phyloP scores from a whole-genome alignment of 1,140 invertebrate species.

The Rhagoletis zephyria region DNA sequence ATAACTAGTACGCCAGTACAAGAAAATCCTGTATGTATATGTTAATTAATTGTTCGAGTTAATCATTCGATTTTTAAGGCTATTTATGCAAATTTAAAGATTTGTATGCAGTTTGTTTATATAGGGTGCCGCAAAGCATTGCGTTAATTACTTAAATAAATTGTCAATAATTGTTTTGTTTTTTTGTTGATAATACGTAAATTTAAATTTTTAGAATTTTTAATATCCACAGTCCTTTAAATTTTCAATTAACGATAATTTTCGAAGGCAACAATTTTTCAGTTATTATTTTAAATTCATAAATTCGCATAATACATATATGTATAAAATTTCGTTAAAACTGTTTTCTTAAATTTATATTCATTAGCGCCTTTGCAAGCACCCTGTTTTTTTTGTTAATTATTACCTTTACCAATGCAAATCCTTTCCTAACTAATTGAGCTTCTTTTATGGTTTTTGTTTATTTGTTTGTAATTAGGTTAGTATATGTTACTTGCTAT shows the following conservation, averaged over 20 bases:
- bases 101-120: slow-evolving; percentile 28
- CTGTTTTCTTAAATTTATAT: not conserved
- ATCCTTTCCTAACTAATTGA: slow-evolving; percentile 49
- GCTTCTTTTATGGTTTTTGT: slow-evolving; percentile 35
- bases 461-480: slow-evolving; percentile 24
- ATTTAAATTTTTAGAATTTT: slow-evolving; percentile 2
- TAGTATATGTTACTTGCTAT: not conserved
- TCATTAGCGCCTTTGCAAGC: not conserved
- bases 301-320: not conserved
- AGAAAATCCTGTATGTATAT: not conserved
- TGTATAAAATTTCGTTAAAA: not conserved
- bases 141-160: not conserved
- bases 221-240: not conserved
- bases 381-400: slow-evolving; percentile 24
- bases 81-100: not conserved
- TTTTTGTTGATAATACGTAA: not conserved
- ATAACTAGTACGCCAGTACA: slow-evolving; percentile 22
- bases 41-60: not conserved
- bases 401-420: not conserved
- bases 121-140: slow-evolving; percentile 5
- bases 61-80: slow-evolving; percentile 1
- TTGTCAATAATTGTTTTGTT: not conserved
- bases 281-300: not conserved
- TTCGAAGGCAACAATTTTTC: slow-evolving; percentile 40
- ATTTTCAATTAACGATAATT: slow-evolving; percentile 18